These are phyloP conservation scores for Stichopus horrens DNA, from an alignment of 53 echinoderm and acorn worm species.

Conservation along the genomic window DNA sequence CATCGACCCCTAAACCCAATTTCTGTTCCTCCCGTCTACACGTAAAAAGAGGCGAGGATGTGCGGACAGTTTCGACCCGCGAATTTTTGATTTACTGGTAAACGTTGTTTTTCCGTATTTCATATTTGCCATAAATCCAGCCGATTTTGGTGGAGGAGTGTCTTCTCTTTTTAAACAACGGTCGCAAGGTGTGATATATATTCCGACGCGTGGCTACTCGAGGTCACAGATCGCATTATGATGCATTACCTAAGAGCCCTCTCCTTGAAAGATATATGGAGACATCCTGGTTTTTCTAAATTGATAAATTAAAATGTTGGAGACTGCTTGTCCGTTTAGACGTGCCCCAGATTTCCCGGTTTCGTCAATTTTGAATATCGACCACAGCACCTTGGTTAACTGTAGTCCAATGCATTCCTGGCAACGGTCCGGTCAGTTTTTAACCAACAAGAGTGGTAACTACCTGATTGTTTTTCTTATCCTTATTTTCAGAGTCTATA, in stretches of 20 bases:
- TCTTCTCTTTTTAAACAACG: conserved; percentile 28
- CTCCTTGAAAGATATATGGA: conserved; percentile 16
- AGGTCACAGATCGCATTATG: conserved; percentile 19
- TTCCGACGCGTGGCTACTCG: not conserved
- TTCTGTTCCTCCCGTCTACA: not conserved
- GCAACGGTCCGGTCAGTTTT: too few species aligned
- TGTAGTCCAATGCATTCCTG: too few species aligned
- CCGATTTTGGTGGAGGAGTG: conserved; percentile 29
- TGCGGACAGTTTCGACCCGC: not conserved
- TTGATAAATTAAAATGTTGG: conserved; percentile 10
- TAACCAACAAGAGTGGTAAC: too few species aligned
- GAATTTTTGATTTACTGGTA: not conserved
- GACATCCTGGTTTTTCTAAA: not conserved
- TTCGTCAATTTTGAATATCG: not conserved
- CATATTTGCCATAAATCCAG: conserved; percentile 41
- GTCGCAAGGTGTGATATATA: conserved; percentile 27
- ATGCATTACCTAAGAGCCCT: conserved; percentile 28
- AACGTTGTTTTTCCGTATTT: conserved; percentile 17
- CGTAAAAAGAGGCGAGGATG: not conserved
- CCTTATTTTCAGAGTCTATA: too few species aligned
- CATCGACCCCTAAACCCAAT: not conserved
- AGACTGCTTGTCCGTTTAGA: not conserved
- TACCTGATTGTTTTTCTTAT: too few species aligned
- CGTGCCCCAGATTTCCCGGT: not conserved
- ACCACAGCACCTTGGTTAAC: not conserved